A percentile compares a stretch with the other conserved stretches of the same genome.
phyloP scores from a whole-genome alignment of 2,888 invertebrate genomes.

The Lasioglossum oenotherae region DNA sequence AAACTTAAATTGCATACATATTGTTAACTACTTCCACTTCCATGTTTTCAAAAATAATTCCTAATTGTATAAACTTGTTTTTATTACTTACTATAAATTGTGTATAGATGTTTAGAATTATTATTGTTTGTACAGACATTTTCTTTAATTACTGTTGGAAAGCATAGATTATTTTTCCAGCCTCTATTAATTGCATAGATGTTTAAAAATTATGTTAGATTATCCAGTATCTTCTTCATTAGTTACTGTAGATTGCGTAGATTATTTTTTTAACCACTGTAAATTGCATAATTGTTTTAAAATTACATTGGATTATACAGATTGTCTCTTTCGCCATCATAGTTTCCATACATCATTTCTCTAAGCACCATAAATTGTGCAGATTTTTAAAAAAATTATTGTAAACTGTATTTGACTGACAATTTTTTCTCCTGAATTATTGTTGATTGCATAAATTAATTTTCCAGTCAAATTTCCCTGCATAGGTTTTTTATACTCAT shows the following conservation, averaged over 20 bases:
- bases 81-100: background rate
- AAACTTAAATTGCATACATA: background rate
- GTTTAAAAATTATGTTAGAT: too few species aligned
- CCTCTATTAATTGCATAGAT: too few species aligned
- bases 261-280: too few species aligned
- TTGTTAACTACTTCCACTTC: background rate
- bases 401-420: fast-evolving
- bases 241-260: too few species aligned
- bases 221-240: too few species aligned
- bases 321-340: too few species aligned
- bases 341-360: too few species aligned
- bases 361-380: background rate
- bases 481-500: background rate
- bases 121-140: background rate
- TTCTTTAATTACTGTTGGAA: too few species aligned
- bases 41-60: background rate
- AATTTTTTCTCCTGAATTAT: background rate
- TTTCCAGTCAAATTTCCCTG: background rate
- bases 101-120: background rate
- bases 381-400: background rate
- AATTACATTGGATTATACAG: too few species aligned
- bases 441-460: background rate
- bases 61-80: too few species aligned
- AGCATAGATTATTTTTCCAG: background rate
- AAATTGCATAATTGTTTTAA: too few species aligned